Evolutionary conservation across 2,113 vertebrate genomes (phyloP).

Genomic region (Mus musculus): GRCm39 chr14:78680001-78680500

Average conservation of each 20-base stretch:
- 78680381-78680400: neutral
- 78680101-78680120: neutral
- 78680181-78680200: neutral
- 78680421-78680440: neutral
- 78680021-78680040: neutral
- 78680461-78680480: neutral
- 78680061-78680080: neutral
- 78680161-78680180: neutral
- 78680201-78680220: neutral
- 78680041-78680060: neutral
- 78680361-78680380: neutral
- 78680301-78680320: neutral
- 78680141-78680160: neutral
- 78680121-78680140: neutral
- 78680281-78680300: neutral
- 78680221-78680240: neutral
- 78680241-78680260: neutral
- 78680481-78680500: neutral
- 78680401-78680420: slow-evolving; percentile 3
- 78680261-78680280: neutral
- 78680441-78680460: neutral
- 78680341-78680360: neutral
- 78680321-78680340: neutral
- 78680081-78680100: neutral
- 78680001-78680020: neutral